Base-by-base conservation (phyloP, 2,797 vertebrate species). In the Cephalopachus bancanus region DNA sequence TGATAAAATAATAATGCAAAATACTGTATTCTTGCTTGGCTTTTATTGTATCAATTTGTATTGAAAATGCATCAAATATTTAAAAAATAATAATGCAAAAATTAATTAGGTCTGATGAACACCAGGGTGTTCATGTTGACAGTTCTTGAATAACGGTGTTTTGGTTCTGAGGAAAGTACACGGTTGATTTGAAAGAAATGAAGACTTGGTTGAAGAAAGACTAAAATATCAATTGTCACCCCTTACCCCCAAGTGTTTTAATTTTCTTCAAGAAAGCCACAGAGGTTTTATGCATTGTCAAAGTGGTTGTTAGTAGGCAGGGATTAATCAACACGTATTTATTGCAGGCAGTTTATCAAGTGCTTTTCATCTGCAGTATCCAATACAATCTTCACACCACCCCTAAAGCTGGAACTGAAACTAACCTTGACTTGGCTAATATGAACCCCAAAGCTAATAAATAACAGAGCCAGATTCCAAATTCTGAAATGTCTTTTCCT, bases 31-130 rank as follows among this genome's bases (percentile, higher is more conserved):
- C 97, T 95, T 96, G 83, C 96, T 96, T 96, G 5, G 94, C 84
- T 98, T 98, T 98, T 98, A 98, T 98, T 98, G 95, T 97, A 96
- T 97, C 97, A 97, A 97, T 98, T 98, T 98, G 90, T 97, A 98
- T 94, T 97, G 95, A 96, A 97, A 97, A 94, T 93, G 75, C 93
- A 97, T 98, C 96, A 98, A 98, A 97, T 96, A 97, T 97, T 97
- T n/a, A 95, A 96, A 98, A 98, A 98, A 98, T 98, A 97, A 97
- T 97, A 97, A 98, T 98, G 93, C 95, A 97, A 96, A 98, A 98
- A 97, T 98, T 98, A 98, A 97, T 97, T 98, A 97, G 97, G 93
- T 97, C 93, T 97, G 94, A 97, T 96, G 92, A 98, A 92, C 96
- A 96, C 88, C 78, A 44, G 83, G 92, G 69, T 78, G 71, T 94